Base-by-base conservation (phyloP, 2,113 vertebrate species). In the Paedocypris sp. region DNA sequence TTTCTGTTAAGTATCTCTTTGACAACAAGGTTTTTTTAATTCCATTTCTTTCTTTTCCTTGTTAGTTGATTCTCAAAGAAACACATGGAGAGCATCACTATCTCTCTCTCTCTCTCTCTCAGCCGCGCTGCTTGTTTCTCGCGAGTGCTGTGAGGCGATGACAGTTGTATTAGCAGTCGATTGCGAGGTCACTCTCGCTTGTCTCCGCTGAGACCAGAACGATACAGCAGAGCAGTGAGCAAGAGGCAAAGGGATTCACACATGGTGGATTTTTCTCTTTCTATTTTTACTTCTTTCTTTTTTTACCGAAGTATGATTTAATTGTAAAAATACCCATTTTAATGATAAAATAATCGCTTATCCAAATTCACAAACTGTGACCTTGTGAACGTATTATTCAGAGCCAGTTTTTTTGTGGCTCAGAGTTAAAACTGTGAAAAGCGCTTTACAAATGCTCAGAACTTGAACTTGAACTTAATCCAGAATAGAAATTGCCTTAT, bases 121-220 rank as follows among this genome's bases (percentile, higher is more conserved):
- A 43, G 42, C 43, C 43, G 38, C 28, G 45, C 51, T 42, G 63
- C 42, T 67, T 66, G 58, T 68, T 62, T 45, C 69, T 56, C 64
- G 69, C 58, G 74, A 69, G 72, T 62, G 67, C 65, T 62, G 58
- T 73, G 73, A 74, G 77, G 75, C 68, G 75, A 79, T 82, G 80
- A 83, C 84, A 83, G 80, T 79, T 81, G 80, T 73, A 79, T 83
- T 85, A 84, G 73, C 82, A 79, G 77, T 83, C 66, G 78, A 82
- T 84, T 75, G 75, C 58, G 73, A 76, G 84, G 81, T 83, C 81
- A 79, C 74, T 80, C 73, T 74, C 33, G 33, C 75, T 80, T 69
- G 70, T 74, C 54, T 71, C 79, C 77, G 58, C 68, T 56, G 79
- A 78, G 82, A 79, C 53, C 64, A 57, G 36, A 41, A 62, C 54